A percentile compares a stretch with the other conserved stretches of the same genome.
These are phyloP conservation scores for Neosalanx taihuensis DNA, from an alignment of 2,797 vertebrate genomes.

Conservation along the genomic window DNA sequence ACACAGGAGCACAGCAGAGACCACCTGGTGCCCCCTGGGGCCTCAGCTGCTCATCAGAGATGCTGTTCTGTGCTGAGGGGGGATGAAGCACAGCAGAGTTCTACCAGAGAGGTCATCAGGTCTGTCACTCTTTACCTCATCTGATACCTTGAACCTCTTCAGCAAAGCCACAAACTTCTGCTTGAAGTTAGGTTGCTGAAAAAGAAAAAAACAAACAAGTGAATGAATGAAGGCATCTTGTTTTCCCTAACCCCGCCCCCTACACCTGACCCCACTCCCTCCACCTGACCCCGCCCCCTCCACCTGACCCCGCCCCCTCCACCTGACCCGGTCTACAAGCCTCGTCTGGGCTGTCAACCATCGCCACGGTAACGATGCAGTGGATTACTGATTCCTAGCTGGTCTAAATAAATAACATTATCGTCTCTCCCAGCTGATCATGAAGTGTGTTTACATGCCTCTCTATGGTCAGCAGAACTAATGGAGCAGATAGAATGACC, in stretches of 20 bases:
- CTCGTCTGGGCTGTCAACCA: not conserved
- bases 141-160: constrained; percentile 83
- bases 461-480: constrained; percentile 50
- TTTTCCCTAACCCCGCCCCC: too few relatives aligned
- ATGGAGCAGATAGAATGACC: constrained; percentile 49
- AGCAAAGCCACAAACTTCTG: constrained; percentile 83
- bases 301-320: too few relatives aligned
- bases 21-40: too few relatives aligned
- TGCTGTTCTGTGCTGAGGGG: not conserved
- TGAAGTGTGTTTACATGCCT: constrained; percentile 55
- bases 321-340: too few relatives aligned
- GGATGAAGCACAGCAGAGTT: not conserved
- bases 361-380: constrained; percentile 31
- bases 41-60: too few relatives aligned
- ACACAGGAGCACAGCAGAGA: not conserved
- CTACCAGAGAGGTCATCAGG: not conserved
- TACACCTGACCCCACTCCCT: too few relatives aligned
- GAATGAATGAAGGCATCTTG: too few relatives aligned
- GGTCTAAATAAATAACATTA: constrained; percentile 61
- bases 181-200: constrained; percentile 82
- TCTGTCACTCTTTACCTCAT: constrained; percentile 71
- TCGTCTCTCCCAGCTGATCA: constrained; percentile 50
- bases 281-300: too few relatives aligned
- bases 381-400: constrained; percentile 63
- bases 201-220: constrained; percentile 7